Evolutionary conservation across 2,113 vertebrate species (phyloP), one percentile per base, ranked within the genome.

Genomic region (Colistium nudipinnis): DNA sequence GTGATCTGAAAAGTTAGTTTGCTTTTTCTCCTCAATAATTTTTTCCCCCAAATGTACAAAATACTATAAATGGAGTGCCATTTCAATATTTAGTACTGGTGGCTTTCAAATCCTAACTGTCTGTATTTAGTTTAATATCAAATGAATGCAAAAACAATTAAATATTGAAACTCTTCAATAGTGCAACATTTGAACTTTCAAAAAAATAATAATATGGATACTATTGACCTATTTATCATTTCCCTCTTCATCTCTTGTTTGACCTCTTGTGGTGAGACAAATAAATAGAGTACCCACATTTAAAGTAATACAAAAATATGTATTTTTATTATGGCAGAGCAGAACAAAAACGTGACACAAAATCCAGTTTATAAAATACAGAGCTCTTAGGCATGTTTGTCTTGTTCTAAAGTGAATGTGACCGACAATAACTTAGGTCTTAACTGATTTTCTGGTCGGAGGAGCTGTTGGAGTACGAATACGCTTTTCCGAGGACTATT

Each of bases 261-360:
- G 10, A 52, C 31, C 30, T 68, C 25, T 53, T 63, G 33, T 38
- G 33, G 45, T 27, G 41, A 60, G 7, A 30, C 20, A 83, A 47
- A 63, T 25, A 82, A 69, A 78, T 41, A 55, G 5, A 20, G 27
- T 54, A 39, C 45, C 9, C 54, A 39, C 45, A 9, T 72, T 77
- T 91, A 70, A 91, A 86, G 85, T 92, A 94, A 94, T 99, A 99
- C 93, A 99, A 99, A 99, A 98, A 98, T 98, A 98, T 93, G 90
- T 91, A 57, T 93, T 87, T 93, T 95, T 92, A 94, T 95, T 94
- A 95, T 95, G 94, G 94, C 93, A 95, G 90, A 93, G 92, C 90
- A 94, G 94, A 96, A 96, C 94, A 91, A 87, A 89, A 88, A 89
- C 54, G 87, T 94, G 94, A 95, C 93, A 94, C 94, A 92, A 94